Evolutionary conservation across 2,797 vertebrate species (phyloP), one percentile per base, ranked within the genome.

Genomic region (Carapus acus): DNA sequence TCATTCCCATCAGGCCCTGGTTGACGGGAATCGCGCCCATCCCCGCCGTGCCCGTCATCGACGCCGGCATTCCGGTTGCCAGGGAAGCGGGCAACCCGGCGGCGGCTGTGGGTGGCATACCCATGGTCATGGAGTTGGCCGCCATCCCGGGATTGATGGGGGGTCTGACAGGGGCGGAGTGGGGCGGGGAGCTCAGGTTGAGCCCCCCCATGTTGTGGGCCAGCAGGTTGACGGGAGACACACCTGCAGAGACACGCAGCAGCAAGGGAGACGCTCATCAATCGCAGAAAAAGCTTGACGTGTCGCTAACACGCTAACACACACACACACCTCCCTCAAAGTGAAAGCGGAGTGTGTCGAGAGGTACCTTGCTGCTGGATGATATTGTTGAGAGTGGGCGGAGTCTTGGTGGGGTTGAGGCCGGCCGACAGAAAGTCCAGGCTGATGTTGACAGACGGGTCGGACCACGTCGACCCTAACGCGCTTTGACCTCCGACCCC

Each of bases 401-500:
- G 94, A 29, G 94, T 89, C 81, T 98, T 97, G n/a, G 90, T 87
- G 76, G 92, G 90, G 78, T 96, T 93, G 84, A 94, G 91, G 63
- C 92, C 93, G 55, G 93, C 90, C 56, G 92, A 91, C 64, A 98
- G 90, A 84, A 95, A 97, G 86, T 99, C 96, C 77, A 99, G 89
- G 80, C 91, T 97, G 85, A 99, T 99, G 89, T 99, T 97, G 76
- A 99, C 96, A 4, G 94, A 97, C 65, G 94, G 93, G 75, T 99
- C 96, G 14, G 94, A 97, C 96, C 96, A 99, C 11, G 96, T 99
- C 20, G 93, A 87, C 5, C 94, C 94, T 67, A 99, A 81, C 1
- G 82, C 70, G 45, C 87, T 84, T 82, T 93, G 95, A 79, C 83
- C 87, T 69, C 88, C 84, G 2, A 88, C 83, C 1, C 74, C 71